phyloP scores from a whole-genome alignment of 2,113 vertebrate genomes.

The Chiloscyllium plagiosum region DNA sequence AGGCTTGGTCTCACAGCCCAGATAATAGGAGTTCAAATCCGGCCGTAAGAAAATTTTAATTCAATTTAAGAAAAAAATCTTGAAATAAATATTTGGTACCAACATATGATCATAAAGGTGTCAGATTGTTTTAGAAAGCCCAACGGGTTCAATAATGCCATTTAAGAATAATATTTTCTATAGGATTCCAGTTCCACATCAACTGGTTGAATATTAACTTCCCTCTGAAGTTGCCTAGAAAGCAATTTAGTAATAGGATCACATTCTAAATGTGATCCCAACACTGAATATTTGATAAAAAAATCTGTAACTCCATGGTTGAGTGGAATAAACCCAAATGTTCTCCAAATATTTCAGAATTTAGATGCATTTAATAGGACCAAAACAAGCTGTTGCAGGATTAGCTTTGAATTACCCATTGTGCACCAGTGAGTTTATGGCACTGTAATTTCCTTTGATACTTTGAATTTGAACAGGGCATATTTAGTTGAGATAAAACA shows the following conservation, averaged over 20 bases:
- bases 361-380: background rate
- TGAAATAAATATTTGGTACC: background rate
- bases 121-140: background rate
- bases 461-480: background rate
- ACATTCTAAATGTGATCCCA: background rate
- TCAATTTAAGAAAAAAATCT: background rate
- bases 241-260: background rate
- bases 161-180: background rate
- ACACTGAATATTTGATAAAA: background rate
- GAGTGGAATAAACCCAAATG: background rate
- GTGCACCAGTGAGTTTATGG: background rate
- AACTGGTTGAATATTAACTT: background rate
- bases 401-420: background rate
- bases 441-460: background rate
- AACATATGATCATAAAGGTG: background rate
- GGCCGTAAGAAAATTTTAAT: background rate
- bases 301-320: background rate
- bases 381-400: background rate
- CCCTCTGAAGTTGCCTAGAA: background rate
- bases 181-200: background rate
- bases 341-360: background rate
- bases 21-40: background rate
- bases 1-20: background rate
- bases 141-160: background rate
- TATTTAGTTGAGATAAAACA: background rate